Conservation (phyloP, 2,797 vertebrate species). For the Danio jaintianensis region DNA sequence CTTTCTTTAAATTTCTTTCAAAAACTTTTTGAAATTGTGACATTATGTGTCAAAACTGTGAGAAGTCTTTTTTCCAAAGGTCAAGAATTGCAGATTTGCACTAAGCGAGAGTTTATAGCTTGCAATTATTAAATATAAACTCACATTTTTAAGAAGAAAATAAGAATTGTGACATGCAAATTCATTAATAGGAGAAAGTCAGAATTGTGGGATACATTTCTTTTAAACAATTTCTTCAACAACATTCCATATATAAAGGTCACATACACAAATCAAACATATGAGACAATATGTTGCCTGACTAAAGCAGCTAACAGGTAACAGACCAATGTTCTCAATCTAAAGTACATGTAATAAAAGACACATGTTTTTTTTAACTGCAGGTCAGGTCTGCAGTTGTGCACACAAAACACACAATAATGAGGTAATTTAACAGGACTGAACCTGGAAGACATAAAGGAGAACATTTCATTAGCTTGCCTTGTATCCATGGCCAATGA, state of each 20-base stretch:
- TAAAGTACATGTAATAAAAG: not conserved
- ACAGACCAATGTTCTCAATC: not conserved
- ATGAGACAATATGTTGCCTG: not conserved
- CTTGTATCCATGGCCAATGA: constrained; percentile 15
- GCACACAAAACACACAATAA: constrained; percentile 5
- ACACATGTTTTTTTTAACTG: not conserved
- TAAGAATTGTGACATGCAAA: no score
- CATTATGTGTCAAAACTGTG: no score
- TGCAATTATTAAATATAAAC: no score
- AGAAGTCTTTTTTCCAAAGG: no score
- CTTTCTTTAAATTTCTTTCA: no score
- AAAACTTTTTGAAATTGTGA: no score
- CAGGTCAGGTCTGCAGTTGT: not conserved
- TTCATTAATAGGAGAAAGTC: no score
- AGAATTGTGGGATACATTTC: no score
- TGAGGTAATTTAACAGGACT: not conserved
- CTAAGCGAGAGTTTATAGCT: no score
- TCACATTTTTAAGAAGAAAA: no score
- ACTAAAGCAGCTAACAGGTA: not conserved
- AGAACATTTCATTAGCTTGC: constrained; percentile 14
- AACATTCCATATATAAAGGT: not conserved
- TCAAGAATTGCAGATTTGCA: no score
- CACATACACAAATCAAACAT: constrained; percentile 3
- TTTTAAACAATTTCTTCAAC: no score
- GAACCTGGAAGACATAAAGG: constrained; percentile 8